A percentile compares a stretch with the other conserved stretches of the same genome.
These are phyloP conservation scores for Oppia nitens DNA, from an alignment of 1,140 invertebrate genomes.

Conservation along the genomic window DNA sequence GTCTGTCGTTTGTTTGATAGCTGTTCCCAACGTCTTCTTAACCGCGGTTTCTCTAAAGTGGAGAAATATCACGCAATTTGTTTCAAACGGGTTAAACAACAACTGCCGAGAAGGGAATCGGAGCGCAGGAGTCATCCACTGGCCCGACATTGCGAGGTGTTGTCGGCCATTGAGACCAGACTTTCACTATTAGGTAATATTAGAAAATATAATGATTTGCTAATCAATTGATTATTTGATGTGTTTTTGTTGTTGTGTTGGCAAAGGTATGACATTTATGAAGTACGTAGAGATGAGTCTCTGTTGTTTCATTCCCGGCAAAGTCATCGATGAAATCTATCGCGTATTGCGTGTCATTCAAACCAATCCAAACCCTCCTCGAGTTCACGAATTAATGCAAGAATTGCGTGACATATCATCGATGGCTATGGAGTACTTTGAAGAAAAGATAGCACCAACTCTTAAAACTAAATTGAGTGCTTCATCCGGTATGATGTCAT, in stretches of 20 bases:
- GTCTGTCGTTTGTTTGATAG: constrained; percentile 63
- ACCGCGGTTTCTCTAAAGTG: constrained; percentile 59
- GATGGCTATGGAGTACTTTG: constrained; percentile 93
- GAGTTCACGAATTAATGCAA: constrained; percentile 66
- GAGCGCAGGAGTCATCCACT: constrained; percentile 65
- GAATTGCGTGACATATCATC: constrained; percentile 78
- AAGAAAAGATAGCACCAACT: constrained; percentile 60
- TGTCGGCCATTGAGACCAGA: constrained; percentile 73
- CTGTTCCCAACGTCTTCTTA: constrained; percentile 51
- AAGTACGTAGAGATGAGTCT: constrained; percentile 62
- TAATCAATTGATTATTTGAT: background rate
- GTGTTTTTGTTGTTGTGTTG: no score
- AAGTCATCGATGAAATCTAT: constrained; percentile 77
- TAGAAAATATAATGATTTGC: background rate
- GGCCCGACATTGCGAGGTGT: constrained; percentile 65
- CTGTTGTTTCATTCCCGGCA: constrained; percentile 50
- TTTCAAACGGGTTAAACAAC: constrained; percentile 45
- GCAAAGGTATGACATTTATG: constrained; percentile 66
- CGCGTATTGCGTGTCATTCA: constrained; percentile 50
- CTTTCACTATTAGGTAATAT: constrained; percentile 56
- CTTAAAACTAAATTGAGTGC: constrained; percentile 19
- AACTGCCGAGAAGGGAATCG: constrained; percentile 69
- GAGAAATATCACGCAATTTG: constrained; percentile 55
- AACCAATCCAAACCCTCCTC: constrained; percentile 43
- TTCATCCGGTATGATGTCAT: background rate